Conservation (phyloP, 2,113 vertebrate genomes). For the Gasterosteus aculeatus region DNA sequence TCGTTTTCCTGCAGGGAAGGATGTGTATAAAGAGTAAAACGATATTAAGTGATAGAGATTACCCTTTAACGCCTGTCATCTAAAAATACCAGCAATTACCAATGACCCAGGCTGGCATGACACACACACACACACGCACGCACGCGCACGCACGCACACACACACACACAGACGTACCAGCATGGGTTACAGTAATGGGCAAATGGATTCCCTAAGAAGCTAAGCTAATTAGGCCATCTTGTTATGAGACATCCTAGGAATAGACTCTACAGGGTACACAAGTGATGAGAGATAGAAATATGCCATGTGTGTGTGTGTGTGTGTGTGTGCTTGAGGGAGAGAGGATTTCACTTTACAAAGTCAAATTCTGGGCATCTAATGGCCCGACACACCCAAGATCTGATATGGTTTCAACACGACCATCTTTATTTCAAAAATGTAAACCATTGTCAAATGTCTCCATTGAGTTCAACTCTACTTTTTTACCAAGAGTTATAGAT, state of each 20-base stretch:
- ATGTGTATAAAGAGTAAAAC: not conserved
- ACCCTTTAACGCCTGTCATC: constrained; percentile 24
- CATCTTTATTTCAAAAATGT: not conserved
- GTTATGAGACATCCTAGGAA: constrained; percentile 71
- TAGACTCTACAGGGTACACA: constrained; percentile 67
- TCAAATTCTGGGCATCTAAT: not conserved
- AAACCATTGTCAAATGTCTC: not conserved
- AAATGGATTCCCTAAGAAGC: constrained; percentile 76
- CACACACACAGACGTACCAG: constrained; percentile 37
- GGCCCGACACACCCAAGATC: not conserved
- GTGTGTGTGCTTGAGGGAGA: constrained; percentile 4
- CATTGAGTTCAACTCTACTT: not conserved
- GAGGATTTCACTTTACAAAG: not conserved
- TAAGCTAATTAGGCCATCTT: constrained; percentile 73
- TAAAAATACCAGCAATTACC: constrained; percentile 54
- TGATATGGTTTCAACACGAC: not conserved
- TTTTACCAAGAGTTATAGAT: not conserved
- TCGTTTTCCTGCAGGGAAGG: not conserved
- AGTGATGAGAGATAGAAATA: constrained; percentile 43
- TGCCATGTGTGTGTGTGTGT: constrained; percentile 16
- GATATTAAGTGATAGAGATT: constrained; percentile 19
- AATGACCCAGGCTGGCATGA: constrained; percentile 46
- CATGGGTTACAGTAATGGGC: constrained; percentile 63
- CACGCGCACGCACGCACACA: constrained; percentile 2
- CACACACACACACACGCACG: constrained; percentile 8